A percentile compares a stretch with the other conserved stretches of the same genome.
phyloP scores from a whole-genome alignment of 2,797 vertebrate genomes.

The Leuciscus waleckii region DNA sequence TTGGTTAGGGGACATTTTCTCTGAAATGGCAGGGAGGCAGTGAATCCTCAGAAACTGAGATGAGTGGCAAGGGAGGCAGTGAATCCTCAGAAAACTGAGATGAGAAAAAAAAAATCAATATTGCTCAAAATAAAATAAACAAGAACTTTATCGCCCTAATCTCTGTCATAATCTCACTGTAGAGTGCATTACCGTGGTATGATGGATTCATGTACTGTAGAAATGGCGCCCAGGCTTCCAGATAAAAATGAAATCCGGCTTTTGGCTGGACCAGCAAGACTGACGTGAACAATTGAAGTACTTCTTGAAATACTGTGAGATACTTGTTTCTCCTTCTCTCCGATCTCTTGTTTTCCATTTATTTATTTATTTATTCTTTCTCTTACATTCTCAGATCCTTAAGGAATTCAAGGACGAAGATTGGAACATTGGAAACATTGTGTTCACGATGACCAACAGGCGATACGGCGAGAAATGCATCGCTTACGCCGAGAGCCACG shows the following conservation, averaged over 20 bases:
- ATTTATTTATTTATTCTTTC: not conserved
- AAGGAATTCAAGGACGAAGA: conserved; percentile 97
- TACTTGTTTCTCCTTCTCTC: not conserved
- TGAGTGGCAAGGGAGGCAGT: not conserved
- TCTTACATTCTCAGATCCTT: conserved; percentile 80
- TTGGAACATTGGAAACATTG: conserved; percentile 93
- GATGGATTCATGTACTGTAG: conserved; percentile 39
- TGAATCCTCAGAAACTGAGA: not conserved
- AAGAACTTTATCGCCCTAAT: conserved; percentile 25
- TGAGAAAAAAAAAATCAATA: conserved; percentile 7
- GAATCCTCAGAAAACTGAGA: not conserved
- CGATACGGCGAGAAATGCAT: conserved; percentile 92
- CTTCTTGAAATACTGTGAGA: conserved; percentile 2
- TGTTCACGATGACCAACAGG: conserved; percentile 90
- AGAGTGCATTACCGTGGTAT: conserved; percentile 38
- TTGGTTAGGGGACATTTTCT: not conserved
- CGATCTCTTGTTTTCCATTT: not conserved
- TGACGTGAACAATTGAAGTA: not conserved
- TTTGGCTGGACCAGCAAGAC: conserved; percentile 40
- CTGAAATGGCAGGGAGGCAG: not conserved
- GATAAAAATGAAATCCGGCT: conserved; percentile 38
- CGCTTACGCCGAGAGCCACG: conserved; percentile 96
- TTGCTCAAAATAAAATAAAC: conserved; percentile 9
- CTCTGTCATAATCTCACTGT: conserved; percentile 50
- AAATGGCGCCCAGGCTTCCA: conserved; percentile 34